These are phyloP conservation scores for Xanthostigma xanthostigma DNA, from an alignment of 2,888 invertebrate genomes.

Conservation along the genomic window DNA sequence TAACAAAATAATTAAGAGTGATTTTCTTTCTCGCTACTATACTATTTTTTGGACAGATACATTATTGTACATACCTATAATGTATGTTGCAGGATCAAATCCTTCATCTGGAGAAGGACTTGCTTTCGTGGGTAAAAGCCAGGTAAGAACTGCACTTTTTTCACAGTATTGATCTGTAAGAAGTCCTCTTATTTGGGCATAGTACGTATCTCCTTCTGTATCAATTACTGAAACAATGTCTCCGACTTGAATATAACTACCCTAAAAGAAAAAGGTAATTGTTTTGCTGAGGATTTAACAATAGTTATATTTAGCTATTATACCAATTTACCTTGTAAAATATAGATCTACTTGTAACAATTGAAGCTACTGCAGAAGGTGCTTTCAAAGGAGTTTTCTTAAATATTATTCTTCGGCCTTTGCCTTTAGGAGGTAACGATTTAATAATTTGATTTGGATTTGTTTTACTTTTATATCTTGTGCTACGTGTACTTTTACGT, in stretches of 20 bases:
- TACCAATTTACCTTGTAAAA: constrained; percentile 47
- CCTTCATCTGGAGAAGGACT: constrained; percentile 62
- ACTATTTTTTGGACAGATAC: background rate
- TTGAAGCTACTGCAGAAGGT: constrained; percentile 64
- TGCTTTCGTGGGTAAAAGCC: constrained; percentile 75
- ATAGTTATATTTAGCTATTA: background rate
- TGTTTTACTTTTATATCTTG: constrained; percentile 31
- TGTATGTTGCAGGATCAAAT: constrained; percentile 80
- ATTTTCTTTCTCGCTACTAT: background rate
- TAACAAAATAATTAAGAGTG: background rate
- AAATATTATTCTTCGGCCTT: constrained; percentile 61
- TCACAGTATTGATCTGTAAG: constrained; percentile 86
- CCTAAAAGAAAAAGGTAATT: constrained; percentile 29
- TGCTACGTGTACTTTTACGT: constrained; percentile 43
- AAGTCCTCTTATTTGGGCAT: constrained; percentile 80
- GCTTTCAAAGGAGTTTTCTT: constrained; percentile 70
- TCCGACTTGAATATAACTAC: constrained; percentile 72
- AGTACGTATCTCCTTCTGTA: constrained; percentile 60
- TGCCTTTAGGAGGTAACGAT: constrained; percentile 40
- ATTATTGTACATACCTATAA: constrained; percentile 46
- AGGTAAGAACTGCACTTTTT: constrained; percentile 82
- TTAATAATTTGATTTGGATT: constrained; percentile 31
- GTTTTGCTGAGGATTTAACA: background rate
- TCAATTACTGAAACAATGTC: constrained; percentile 81
- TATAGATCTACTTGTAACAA: constrained; percentile 63